phyloP scores from a whole-genome alignment of 2,113 vertebrate genomes.

The Silurus meridionalis region DNA sequence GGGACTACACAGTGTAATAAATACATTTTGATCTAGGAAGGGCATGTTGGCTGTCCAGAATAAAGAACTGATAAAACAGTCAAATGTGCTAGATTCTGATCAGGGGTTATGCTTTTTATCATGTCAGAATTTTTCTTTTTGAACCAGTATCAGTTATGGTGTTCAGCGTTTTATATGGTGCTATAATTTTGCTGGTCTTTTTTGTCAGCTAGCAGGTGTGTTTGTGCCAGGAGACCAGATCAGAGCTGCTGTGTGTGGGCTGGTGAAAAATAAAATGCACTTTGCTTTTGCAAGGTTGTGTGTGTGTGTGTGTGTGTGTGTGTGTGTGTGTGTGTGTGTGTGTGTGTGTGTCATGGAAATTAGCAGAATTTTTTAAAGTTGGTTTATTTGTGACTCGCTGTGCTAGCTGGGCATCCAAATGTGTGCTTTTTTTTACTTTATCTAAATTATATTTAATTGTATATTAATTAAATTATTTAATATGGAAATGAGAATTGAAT shows the following conservation, averaged over 20 bases:
- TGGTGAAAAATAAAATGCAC: neutral
- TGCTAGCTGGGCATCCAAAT: neutral
- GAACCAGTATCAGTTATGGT: slow-evolving; percentile 3
- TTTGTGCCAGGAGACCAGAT: slow-evolving; percentile 25
- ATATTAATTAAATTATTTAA: no score
- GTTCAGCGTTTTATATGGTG: neutral
- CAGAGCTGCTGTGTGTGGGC: slow-evolving; percentile 27
- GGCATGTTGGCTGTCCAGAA: neutral
- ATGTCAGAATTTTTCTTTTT: neutral
- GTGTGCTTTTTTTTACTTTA: neutral
- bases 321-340: neutral
- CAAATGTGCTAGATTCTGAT: neutral
- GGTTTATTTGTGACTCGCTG: neutral
- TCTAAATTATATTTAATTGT: no score
- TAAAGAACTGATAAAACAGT: neutral
- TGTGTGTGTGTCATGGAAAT: neutral
- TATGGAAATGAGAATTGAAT: no score
- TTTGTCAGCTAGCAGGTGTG: slow-evolving; percentile 39
- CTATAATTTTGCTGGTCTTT: slow-evolving; percentile 22
- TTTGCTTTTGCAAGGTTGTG: neutral
- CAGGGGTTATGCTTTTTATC: neutral
- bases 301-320: neutral
- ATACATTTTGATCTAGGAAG: neutral
- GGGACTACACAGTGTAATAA: neutral
- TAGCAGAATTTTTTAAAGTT: neutral